Conservation (phyloP, 2,888 invertebrate species). For the Thera britannica region DNA sequence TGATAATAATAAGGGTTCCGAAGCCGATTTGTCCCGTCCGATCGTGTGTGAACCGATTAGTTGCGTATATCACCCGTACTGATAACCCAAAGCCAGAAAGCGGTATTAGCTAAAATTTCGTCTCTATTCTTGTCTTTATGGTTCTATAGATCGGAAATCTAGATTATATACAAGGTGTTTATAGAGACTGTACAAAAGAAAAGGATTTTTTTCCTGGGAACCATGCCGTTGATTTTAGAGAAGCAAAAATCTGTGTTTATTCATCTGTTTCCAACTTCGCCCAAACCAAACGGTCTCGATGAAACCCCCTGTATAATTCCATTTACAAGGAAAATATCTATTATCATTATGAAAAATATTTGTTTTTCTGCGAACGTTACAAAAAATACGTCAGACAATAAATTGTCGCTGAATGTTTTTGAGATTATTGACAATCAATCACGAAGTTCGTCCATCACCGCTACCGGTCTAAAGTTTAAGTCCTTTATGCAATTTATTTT, state of each 20-base stretch:
- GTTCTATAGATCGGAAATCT: background rate
- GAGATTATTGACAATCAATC: conserved; percentile 46
- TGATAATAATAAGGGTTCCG: background rate
- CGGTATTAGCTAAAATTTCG: background rate
- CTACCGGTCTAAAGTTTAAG: conserved; percentile 43
- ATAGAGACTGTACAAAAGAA: too few relatives aligned
- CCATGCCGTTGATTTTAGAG: too few relatives aligned
- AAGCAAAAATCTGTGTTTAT: too few relatives aligned
- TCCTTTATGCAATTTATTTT: conserved; percentile 49
- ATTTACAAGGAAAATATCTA: background rate
- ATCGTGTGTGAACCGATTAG: background rate
- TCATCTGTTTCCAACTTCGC: too few relatives aligned
- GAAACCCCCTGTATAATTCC: too few relatives aligned
- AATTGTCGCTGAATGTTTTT: conserved; percentile 16
- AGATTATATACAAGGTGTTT: too few relatives aligned
- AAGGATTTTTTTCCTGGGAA: too few relatives aligned
- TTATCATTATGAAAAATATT: background rate
- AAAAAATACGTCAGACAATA: conserved; percentile 14
- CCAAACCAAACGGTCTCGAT: too few relatives aligned
- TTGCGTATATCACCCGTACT: background rate
- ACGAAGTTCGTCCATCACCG: conserved; percentile 41
- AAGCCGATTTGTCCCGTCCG: background rate
- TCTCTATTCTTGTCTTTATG: background rate
- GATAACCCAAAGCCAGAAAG: background rate
- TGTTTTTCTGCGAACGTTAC: conserved; percentile 11